Base-by-base conservation (phyloP, 2,113 vertebrate species). In the Synodontis membranacea region DNA sequence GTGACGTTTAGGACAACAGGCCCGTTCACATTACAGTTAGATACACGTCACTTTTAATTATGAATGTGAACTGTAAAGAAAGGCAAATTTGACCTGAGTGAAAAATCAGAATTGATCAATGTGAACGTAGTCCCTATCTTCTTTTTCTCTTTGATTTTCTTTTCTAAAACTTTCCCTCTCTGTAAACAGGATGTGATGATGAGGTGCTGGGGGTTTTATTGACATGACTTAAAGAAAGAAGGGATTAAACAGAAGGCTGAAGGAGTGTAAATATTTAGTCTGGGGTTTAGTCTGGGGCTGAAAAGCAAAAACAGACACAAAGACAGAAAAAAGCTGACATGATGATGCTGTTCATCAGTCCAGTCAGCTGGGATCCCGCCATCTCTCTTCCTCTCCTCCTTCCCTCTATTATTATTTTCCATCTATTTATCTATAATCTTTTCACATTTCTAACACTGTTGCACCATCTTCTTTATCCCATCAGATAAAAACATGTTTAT, bases 181-280 rank as follows among this genome's bases (percentile, higher is more conserved):
- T 46, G 42, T 75, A 75, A 75, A 75, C 39, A 75, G 72, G 72
- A 25, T 28, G 72, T 44, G 72, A 75, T 23, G 34, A 68, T 37
- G 64, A 39, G 66, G 31, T 0, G 0, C 31, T 7, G 64, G 66
- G 19, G 37, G 39, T 39, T 39, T 70, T 21, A 70, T 9, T 70
- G 66, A 39, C 19, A 8, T 5, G 15, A 37, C n/a, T 75, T 42
- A 72, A 44, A 25, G 23, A 7, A 75, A 48, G 42, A 46, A 75
- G 11, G 5, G 72, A 75, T 28, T 25, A 46, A 42, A 25, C 37
- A 39, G 66, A 19, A 5, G 11, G 10, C 1, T 75, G 25, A 28
- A 75, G 11, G 72, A 75, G 42, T 42, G 39, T 10, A 72, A 72
- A 42, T 25, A 23, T 72, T 72, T 21, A 70, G n/a, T 23, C 54